A percentile compares a stretch with the other conserved stretches of the same genome.
phyloP scores from a whole-genome alignment of 2,888 invertebrate genomes.

The Catocala sponsa region DNA sequence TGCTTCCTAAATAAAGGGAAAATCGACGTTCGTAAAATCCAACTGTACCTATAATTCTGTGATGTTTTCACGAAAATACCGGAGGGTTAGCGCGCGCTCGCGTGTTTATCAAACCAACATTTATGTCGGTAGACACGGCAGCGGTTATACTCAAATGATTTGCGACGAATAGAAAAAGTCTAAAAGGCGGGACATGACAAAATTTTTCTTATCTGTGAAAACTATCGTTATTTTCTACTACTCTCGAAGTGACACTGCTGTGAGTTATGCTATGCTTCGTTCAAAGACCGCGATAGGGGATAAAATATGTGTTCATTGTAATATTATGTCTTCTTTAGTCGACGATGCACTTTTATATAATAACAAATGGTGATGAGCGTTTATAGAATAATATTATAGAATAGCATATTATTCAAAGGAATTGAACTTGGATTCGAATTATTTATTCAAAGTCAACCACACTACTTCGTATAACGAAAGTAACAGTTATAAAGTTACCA shows the following conservation, averaged over 20 bases:
- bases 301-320: not conserved
- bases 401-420: too few species aligned
- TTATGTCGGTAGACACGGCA: slow-evolving; percentile 32
- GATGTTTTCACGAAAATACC: slow-evolving; percentile 38
- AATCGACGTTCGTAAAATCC: slow-evolving; percentile 48
- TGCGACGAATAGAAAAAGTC: slow-evolving; percentile 29
- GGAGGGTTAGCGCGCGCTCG: slow-evolving; percentile 32
- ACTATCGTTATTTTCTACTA: slow-evolving; percentile 6
- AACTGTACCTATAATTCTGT: slow-evolving; percentile 41
- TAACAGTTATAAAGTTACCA: too few species aligned
- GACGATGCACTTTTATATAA: not conserved
- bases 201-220: slow-evolving; percentile 30
- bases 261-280: not conserved
- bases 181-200: slow-evolving; percentile 23
- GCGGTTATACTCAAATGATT: slow-evolving; percentile 28
- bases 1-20: slow-evolving; percentile 43
- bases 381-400: not conserved
- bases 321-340: slow-evolving; percentile 5
- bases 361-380: not conserved
- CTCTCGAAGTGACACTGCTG: not conserved
- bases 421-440: too few species aligned
- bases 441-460: too few species aligned
- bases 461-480: too few species aligned
- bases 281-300: not conserved
- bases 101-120: slow-evolving; percentile 35